Percentiles rank a stretch among this genome's conserved stretches.
Conservation (phyloP, 2,113 vertebrate species). For the Ptilonorhynchus violaceus region DNA sequence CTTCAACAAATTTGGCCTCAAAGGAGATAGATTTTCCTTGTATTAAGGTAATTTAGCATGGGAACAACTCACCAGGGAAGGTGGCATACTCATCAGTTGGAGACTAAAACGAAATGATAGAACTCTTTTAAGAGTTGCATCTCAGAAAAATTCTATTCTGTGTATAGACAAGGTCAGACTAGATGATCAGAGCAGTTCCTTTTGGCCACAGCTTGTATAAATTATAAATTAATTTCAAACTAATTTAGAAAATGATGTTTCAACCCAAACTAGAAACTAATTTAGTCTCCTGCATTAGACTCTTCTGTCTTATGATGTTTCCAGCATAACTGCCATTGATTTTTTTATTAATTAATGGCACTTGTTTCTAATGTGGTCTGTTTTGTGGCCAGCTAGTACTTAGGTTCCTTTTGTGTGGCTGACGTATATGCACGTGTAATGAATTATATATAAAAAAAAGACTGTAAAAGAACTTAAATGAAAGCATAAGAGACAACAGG, state of each 20-base stretch:
- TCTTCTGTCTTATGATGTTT: neutral
- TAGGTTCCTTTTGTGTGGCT: neutral
- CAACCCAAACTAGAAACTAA: conserved; percentile 15
- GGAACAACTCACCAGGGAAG: neutral
- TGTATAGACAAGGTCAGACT: neutral
- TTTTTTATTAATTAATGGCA: conserved; percentile 28
- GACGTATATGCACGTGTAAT: neutral
- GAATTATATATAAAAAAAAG: neutral
- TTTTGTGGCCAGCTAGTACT: neutral
- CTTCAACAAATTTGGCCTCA: neutral
- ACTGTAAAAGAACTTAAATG: neutral
- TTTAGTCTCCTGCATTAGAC: conserved; percentile 21
- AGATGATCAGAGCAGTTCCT: neutral
- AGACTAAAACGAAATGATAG: conserved; percentile 1
- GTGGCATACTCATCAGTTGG: neutral
- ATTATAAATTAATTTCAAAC: conserved; percentile 45
- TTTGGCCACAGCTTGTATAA: neutral
- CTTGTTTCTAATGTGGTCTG: neutral
- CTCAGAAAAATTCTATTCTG: neutral
- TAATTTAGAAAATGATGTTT: conserved; percentile 34
- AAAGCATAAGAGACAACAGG: neutral
- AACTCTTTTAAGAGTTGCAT: neutral
- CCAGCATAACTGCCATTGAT: neutral
- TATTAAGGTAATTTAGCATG: neutral
- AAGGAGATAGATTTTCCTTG: neutral